Evolutionary conservation across 2,888 invertebrate genomes (phyloP).

Genomic region (Epicampocera succincta): DNA sequence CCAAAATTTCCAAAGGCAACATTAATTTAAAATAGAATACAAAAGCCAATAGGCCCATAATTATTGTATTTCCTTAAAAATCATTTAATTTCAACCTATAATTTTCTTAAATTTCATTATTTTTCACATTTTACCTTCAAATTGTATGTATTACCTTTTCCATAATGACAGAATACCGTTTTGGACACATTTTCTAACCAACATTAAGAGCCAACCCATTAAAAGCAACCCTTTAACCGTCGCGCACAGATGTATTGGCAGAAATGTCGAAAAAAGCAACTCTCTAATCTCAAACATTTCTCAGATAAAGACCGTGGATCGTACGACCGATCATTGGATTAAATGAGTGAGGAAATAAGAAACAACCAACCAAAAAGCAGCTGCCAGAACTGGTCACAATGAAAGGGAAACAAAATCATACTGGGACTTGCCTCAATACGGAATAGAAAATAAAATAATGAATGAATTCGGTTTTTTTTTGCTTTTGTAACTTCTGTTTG

Average conservation of each 20-base stretch:
- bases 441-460: constrained; percentile 61
- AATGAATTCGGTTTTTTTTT: constrained; percentile 52
- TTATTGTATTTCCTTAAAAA: constrained; percentile 25
- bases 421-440: constrained; percentile 21
- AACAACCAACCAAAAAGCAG: constrained; percentile 59
- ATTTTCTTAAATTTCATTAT: constrained; percentile 48
- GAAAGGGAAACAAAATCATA: constrained; percentile 23
- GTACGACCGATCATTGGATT: background rate
- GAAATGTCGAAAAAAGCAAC: constrained; percentile 15
- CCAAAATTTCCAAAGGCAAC: no score
- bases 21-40: no score
- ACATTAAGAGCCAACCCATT: constrained; percentile 53
- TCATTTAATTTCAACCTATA: constrained; percentile 60
- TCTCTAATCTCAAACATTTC: constrained; percentile 56
- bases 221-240: constrained; percentile 44
- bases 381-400: constrained; percentile 58
- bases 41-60: background rate
- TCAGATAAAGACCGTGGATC: constrained; percentile 32
- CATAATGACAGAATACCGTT: constrained; percentile 53
- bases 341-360: constrained; percentile 54
- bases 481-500: constrained; percentile 11
- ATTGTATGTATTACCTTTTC: constrained; percentile 17
- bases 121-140: constrained; percentile 5
- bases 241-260: constrained; percentile 22
- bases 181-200: constrained; percentile 45